phyloP scores from a whole-genome alignment of 1,140 invertebrate genomes.

The Atta cephalotes region DNA sequence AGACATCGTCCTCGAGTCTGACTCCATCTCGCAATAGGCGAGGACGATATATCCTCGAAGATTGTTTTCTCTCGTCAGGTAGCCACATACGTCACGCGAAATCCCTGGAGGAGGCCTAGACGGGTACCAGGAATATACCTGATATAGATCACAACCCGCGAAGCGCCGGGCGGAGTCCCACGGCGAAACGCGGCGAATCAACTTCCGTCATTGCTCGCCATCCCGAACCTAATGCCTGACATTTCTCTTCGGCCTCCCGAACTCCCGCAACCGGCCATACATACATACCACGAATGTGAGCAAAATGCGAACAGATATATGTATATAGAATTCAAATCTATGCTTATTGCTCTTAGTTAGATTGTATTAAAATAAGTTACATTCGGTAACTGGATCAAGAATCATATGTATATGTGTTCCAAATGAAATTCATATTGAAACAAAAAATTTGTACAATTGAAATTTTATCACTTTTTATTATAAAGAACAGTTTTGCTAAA shows the following conservation, averaged over 20 bases:
- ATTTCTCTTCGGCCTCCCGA: slow-evolving; percentile 85
- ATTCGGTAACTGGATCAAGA: background rate
- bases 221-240: slow-evolving; percentile 83
- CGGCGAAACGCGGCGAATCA: slow-evolving; percentile 85
- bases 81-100: slow-evolving; percentile 85
- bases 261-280: slow-evolving; percentile 67
- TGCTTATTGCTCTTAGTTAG: background rate
- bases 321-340: background rate
- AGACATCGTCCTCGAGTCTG: background rate
- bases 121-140: slow-evolving; percentile 80
- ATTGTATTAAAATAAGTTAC: background rate
- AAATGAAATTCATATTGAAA: background rate
- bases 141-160: slow-evolving; percentile 85
- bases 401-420: background rate
- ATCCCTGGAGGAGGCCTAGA: slow-evolving; percentile 81
- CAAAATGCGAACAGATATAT: slow-evolving; percentile 35
- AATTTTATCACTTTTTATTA: background rate
- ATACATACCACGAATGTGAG: slow-evolving; percentile 43
- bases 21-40: slow-evolving; percentile 57
- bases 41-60: slow-evolving; percentile 85
- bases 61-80: slow-evolving; percentile 87
- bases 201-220: slow-evolving; percentile 86
- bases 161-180: slow-evolving; percentile 80
- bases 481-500: no score
- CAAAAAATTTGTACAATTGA: background rate